Base-by-base conservation (phyloP, 1,140 invertebrate genomes). In the Euschistus heros region DNA sequence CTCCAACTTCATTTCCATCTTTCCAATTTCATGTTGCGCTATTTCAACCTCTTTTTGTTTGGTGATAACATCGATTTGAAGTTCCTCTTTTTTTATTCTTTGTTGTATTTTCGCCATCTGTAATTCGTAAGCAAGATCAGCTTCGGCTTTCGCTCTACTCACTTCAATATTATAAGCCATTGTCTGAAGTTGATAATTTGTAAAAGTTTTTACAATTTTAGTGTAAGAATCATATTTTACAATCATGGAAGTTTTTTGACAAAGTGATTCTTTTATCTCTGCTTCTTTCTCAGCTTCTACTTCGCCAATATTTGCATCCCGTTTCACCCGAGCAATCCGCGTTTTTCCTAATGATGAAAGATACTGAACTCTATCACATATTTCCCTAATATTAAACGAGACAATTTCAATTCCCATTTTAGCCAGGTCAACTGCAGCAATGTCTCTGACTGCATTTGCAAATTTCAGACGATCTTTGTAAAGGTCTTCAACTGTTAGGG, bases 61-160 rank as follows among this genome's bases (percentile, higher is more conserved):
- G 17, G 18, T 24, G 27, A 60, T 60, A 5, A 60, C 57, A 60
- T 60, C 57, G 14, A 60, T 60, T 60, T 14, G 18, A 2, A 33
- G 27, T 14, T 27, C 37, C 27, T 60, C 57, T 60, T 60, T 60
- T 22, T 27, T 37, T 22, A 60, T 60, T 15, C 20, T 37, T 27
- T 60, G 57, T 60, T 30, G 27, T 3, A 60, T 37, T 22, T 20
- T 24, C 6, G n/a, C 37, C 10, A 30, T 24, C 27, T 60, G 57
- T 13, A 60, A 13, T 15, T 60, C 57, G 57, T 60, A 60, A 27
- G 57, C 24, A 18, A 60, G 26, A 60, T 60, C 24, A 18, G 37
- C 57, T 17, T 20, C 57, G 2, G 57, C 57, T 60, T 27, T 60
- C 27, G 93, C 73, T 60, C 2, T 24, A 24, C 20, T 27, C 17